Conservation (phyloP, 2,113 vertebrate species). For the Eulemur rufifrons region DNA sequence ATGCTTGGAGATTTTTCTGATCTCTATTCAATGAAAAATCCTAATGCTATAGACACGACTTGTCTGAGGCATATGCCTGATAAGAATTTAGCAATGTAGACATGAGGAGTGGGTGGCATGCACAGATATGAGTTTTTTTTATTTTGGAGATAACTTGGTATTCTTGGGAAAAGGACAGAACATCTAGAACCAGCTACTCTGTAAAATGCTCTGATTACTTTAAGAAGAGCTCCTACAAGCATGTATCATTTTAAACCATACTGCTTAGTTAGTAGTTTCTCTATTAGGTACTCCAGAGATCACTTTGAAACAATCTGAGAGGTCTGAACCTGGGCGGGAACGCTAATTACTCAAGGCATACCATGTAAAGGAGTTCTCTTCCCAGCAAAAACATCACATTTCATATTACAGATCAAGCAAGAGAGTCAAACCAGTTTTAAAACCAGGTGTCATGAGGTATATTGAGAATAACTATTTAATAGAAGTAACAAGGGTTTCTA, state of each 20-base stretch:
- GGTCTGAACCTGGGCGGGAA: not conserved
- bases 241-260: not conserved
- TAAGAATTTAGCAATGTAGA: not conserved
- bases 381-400: not conserved
- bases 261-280: not conserved
- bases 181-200: not conserved
- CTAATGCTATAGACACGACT: not conserved
- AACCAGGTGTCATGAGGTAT: not conserved
- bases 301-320: not conserved
- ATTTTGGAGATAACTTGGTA: not conserved
- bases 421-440: not conserved
- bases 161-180: not conserved
- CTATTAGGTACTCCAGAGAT: not conserved
- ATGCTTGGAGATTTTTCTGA: not conserved
- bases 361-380: not conserved
- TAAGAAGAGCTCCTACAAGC: not conserved
- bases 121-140: not conserved
- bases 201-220: not conserved
- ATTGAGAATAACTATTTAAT: not conserved
- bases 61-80: not conserved
- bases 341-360: not conserved
- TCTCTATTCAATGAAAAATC: not conserved
- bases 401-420: not conserved
- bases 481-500: not conserved
- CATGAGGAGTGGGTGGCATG: not conserved